Base-by-base conservation (phyloP, 2,113 vertebrate genomes). In the Oncorhynchus masou region DNA sequence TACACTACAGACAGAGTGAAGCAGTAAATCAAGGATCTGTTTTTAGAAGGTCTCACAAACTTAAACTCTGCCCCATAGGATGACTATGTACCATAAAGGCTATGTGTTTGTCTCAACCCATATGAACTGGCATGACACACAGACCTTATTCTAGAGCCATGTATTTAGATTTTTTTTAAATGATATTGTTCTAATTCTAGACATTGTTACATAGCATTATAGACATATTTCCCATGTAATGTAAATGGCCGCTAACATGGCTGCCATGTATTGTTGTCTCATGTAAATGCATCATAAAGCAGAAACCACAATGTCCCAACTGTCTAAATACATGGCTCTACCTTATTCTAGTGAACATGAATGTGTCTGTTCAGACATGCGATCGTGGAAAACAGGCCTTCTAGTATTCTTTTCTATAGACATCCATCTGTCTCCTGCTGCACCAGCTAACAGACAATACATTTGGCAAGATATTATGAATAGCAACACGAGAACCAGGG, bases 11-110 rank as follows among this genome's bases (percentile, higher is more conserved):
- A 70, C 74, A 45, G 39, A 85, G 80, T 3, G 3, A 72, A 81
- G 75, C 76, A 73, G 85, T 89, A 88, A 91, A 89, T 90, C 83
- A 81, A 45, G 25, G 80, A 62, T 83, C 70, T 84, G 82, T 68
- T 89, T 86, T 85, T 45, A 78, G 16, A 76, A 81, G 75, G 79
- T 78, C 81, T 87, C 80, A 39, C 69, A 75, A 73, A 45, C 39
- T 45, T 45, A 11, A 45, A 76, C 74, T 81, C 66, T 59, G 70
- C 15, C 73, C 54, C 0, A 1, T 8, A 59, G 64, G 62, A 69
- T 71, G 76, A 22, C 2, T 74, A 70, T 25, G 5, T 68, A 75
- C 29, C 45, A 79, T 22, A 62, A 62, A 62, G 59, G 59, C 59
- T 62, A 62, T 22, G n/a, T n/a, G n/a, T 22, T 62, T 8, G 51